Evolutionary conservation across 1,140 invertebrate species (phyloP).

Genomic region (Drosophila subobscura): DNA sequence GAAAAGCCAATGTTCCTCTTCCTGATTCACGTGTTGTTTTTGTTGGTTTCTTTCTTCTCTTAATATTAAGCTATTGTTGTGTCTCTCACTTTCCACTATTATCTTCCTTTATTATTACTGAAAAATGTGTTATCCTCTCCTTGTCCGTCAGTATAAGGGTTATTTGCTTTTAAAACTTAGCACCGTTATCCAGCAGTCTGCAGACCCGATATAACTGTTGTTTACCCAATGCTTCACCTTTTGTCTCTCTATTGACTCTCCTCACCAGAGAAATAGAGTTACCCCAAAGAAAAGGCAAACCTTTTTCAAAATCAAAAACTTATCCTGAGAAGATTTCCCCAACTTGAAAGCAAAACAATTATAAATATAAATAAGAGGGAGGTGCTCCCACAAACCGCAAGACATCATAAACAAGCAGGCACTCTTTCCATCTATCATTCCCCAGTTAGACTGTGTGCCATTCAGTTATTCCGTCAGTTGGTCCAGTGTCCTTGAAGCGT

Average conservation of each 20-base stretch:
- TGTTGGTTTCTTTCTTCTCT: slow-evolving; percentile 7
- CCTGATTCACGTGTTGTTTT: slow-evolving; percentile 1
- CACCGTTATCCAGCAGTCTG: background rate
- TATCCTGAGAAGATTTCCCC: slow-evolving; percentile 14
- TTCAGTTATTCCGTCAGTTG: slow-evolving; percentile 37
- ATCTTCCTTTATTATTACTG: slow-evolving; percentile 1
- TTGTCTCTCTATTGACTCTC: background rate
- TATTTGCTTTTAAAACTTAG: no score
- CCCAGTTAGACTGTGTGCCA: slow-evolving; percentile 19
- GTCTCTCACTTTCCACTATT: slow-evolving; percentile 7
- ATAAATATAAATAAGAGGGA: rapidly evolving
- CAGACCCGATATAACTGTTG: slow-evolving; percentile 19
- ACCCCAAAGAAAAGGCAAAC: slow-evolving; percentile 15
- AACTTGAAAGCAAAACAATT: slow-evolving; percentile 30
- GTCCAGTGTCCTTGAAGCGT: slow-evolving; percentile 60
- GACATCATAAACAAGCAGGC: slow-evolving; percentile 22
- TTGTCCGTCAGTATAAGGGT: no score
- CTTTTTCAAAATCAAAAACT: slow-evolving; percentile 25
- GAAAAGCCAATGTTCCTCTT: slow-evolving; percentile 50
- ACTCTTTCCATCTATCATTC: slow-evolving; percentile 10
- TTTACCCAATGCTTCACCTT: slow-evolving; percentile 25
- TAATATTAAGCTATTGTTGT: slow-evolving; percentile 18
- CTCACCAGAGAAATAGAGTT: background rate
- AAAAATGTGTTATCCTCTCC: slow-evolving; percentile 20
- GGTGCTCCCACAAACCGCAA: slow-evolving; percentile 42